Conservation (phyloP, 1,140 invertebrate genomes). For the Leptinotarsa defecta region DNA sequence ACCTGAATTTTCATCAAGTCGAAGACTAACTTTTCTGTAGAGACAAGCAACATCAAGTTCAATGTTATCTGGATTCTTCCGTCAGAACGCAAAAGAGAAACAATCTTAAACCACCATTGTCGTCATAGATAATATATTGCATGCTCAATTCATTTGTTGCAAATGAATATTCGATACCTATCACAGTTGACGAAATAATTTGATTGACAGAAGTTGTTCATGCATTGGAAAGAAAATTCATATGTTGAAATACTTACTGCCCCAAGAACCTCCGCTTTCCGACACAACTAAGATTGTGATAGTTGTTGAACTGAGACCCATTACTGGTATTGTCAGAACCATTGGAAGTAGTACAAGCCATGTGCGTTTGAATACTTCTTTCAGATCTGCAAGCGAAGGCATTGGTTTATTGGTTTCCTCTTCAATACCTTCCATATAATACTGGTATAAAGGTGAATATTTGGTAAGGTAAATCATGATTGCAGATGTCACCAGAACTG, state of each 20-base stretch:
- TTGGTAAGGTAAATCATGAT: neutral
- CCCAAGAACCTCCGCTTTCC: neutral
- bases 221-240: neutral
- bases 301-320: neutral
- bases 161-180: no score
- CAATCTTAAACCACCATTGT: no score
- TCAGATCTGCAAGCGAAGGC: neutral
- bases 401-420: neutral
- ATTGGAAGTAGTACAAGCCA: neutral
- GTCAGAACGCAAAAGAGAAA: no score
- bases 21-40: no score
- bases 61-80: no score
- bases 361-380: neutral
- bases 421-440: neutral
- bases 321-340: neutral
- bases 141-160: no score
- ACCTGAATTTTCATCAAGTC: no score
- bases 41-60: no score
- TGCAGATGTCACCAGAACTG: neutral
- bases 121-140: no score
- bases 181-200: no score
- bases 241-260: neutral
- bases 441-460: neutral
- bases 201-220: no score
- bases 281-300: neutral